A percentile compares a stretch with the other conserved stretches of the same genome.
Evolutionary conservation across 1,140 invertebrate genomes (phyloP).

Genomic region (Andricus grossulariae): DNA sequence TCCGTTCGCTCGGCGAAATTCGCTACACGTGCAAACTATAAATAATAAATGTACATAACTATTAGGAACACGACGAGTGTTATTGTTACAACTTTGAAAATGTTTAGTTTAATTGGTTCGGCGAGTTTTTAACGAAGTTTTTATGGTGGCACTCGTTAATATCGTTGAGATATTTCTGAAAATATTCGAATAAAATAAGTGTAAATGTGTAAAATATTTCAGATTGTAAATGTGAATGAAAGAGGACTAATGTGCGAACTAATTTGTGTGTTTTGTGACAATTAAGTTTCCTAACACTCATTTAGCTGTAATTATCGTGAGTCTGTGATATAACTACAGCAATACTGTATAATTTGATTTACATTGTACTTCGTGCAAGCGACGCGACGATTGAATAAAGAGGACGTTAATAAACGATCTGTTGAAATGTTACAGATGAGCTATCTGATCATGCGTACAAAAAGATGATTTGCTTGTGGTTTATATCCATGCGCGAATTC

Average conservation of each 20-base stretch:
- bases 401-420: conserved; percentile 44
- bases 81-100: not conserved
- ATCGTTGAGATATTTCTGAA: not conserved
- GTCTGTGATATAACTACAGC: conserved; percentile 41
- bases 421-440: conserved; percentile 10
- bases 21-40: conserved; percentile 16
- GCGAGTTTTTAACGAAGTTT: not conserved
- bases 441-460: not conserved
- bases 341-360: conserved; percentile 61
- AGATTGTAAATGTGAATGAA: not conserved
- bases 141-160: not conserved
- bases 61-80: not conserved
- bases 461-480: not conserved
- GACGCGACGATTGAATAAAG: conserved; percentile 52
- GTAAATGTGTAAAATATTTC: conserved; percentile 1
- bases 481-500: no score
- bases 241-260: not conserved
- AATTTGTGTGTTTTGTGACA: not conserved
- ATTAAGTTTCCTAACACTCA: conserved; percentile 45
- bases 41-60: conserved; percentile 21
- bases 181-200: not conserved
- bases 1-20: conserved; percentile 10
- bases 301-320: conserved; percentile 65
- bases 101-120: conserved; percentile 2
- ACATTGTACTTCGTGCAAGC: conserved; percentile 45